A percentile compares a stretch with the other conserved stretches of the same genome.
phyloP scores from a whole-genome alignment of 2,888 invertebrate species.

The Nomada lathburiana region DNA sequence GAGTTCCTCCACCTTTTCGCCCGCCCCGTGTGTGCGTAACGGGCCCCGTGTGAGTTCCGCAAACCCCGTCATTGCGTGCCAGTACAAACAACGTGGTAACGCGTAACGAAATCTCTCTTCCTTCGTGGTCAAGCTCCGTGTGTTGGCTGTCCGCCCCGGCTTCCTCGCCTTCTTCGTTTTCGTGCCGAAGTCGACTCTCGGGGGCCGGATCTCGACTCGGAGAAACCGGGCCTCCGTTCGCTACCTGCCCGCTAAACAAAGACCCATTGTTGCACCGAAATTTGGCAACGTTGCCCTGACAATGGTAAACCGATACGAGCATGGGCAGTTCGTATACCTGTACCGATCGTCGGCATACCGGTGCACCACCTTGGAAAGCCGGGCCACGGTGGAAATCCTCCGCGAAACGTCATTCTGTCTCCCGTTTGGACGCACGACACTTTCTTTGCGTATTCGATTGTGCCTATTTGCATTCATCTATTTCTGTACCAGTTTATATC shows the following conservation, averaged over 20 bases:
- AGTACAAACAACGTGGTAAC: constrained; percentile 53
- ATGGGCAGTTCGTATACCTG: constrained; percentile 73
- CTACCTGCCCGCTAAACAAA: constrained; percentile 72
- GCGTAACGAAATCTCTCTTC: constrained; percentile 63
- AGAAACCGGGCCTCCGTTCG: constrained; percentile 21
- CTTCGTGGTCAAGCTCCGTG: constrained; percentile 25
- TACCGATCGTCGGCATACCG: constrained; percentile 59
- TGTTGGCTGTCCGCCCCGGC: constrained; percentile 1
- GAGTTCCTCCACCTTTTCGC: neutral
- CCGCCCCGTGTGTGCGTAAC: constrained; percentile 10
- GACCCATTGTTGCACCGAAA: constrained; percentile 75
- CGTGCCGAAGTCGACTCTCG: constrained; percentile 41
- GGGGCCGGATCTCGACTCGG: constrained; percentile 30
- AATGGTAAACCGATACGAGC: constrained; percentile 79
- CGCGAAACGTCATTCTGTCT: constrained; percentile 15
- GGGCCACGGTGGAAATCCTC: constrained; percentile 41
- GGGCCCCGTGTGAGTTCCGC: constrained; percentile 55
- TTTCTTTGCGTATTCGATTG: neutral
- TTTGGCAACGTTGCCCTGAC: constrained; percentile 79
- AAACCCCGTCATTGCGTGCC: constrained; percentile 52
- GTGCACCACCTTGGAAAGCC: constrained; percentile 49
- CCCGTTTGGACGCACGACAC: neutral
- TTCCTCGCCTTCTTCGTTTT: constrained; percentile 45
- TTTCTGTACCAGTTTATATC: too few species aligned
- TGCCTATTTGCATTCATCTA: too few species aligned